Evolutionary conservation across 2,113 vertebrate genomes (phyloP), one percentile per base, ranked within the genome.

Genomic region (Egretta garzetta): DNA sequence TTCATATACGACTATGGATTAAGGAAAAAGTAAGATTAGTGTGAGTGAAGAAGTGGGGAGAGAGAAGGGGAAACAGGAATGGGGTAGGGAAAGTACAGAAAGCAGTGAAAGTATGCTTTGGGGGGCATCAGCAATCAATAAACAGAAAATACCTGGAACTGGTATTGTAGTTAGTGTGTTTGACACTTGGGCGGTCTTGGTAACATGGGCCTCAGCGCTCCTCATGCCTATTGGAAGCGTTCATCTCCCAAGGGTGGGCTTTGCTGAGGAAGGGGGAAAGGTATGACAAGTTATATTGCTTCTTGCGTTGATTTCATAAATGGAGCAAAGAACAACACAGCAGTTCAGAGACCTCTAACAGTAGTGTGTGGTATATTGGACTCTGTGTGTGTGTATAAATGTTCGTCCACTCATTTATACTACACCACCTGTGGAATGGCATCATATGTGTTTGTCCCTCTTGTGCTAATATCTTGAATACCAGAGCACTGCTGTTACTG

Each of bases 151-250:
- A 26, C 6, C 9, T 49, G n/a, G 33, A 64, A 33, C 39, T 81
- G 30, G 3, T 59, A 8, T 77, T 76, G 41, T 50, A 37, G 35
- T 28, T 80, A 18, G 6, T 62, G 86, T 53, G 21, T 77, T 66
- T 72, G 9, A 37, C 18, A 47, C 33, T 60, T 12, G 0, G 8
- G 2, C 3, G 0, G 17, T 30, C 16, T 62, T 67, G 26, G 5
- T 67, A 23, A 49, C 26, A 11, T 0, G 2, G 37, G n/a, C 28
- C 63, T 94, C 0, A 2, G 18, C 27, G 3, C 4, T 62, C 28
- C 4, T 41, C 2, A 1, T 9, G 16, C 23, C 43, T 4, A 0
- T 21, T 74, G 56, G 23, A 66, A 70, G 20, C 14, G 22, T 80
- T 90, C 26, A 8, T 91, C 27, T 63, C 19, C n/a, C 8, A 43